Percentiles rank a stretch among this genome's conserved stretches.
phyloP scores from a whole-genome alignment of 2,888 invertebrate genomes.

The Noctua janthe region DNA sequence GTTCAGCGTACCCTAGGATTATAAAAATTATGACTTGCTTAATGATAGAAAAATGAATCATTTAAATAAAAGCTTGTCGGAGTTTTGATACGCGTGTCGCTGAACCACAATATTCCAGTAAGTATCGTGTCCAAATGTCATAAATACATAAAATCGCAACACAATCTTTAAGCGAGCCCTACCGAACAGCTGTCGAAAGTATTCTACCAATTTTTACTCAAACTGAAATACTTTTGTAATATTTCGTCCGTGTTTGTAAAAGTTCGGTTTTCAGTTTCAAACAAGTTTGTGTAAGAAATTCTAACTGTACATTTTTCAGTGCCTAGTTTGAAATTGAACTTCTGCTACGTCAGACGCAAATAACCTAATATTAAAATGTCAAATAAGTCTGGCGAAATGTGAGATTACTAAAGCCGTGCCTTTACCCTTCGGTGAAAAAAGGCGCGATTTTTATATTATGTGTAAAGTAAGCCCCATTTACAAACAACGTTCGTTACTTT shows the following conservation, averaged over 20 bases:
- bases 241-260: constrained; percentile 48
- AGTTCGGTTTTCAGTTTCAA: constrained; percentile 42
- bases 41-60: neutral
- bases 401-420: too few relatives aligned
- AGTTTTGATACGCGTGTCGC: neutral
- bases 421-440: too few relatives aligned
- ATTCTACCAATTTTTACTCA: constrained; percentile 41
- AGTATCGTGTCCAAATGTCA: neutral
- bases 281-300: constrained; percentile 46
- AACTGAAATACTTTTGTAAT: constrained; percentile 61
- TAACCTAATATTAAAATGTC: constrained; percentile 7
- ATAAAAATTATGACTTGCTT: neutral
- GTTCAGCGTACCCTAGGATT: neutral
- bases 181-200: constrained; percentile 37
- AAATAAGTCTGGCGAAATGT: neutral
- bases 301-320: constrained; percentile 19
- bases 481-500: neutral
- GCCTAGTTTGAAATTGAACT: constrained; percentile 39
- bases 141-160: neutral
- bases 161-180: constrained; percentile 21
- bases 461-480: neutral
- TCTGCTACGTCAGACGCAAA: constrained; percentile 8
- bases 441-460: neutral
- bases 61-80: neutral
- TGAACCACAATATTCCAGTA: neutral